Conservation (phyloP, 2,888 invertebrate species). For the Chorisops tibialis region DNA sequence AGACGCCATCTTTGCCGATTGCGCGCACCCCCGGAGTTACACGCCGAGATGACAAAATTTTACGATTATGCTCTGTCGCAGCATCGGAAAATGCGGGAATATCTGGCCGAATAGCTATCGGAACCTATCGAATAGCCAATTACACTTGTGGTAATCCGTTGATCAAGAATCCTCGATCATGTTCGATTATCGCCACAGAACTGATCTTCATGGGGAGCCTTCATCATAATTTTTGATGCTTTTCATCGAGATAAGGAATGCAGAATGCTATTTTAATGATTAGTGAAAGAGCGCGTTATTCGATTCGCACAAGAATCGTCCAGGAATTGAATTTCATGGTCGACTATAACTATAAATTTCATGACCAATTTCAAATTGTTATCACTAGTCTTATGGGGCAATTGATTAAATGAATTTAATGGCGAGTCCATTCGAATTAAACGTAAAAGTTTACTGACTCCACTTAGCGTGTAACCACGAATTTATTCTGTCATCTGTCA, state of each 20-base stretch:
- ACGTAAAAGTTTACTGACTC: too few species aligned
- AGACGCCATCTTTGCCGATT: too few species aligned
- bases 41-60: constrained; percentile 14
- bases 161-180: too few species aligned
- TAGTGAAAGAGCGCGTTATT: neutral
- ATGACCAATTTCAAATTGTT: too few species aligned
- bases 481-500: constrained; percentile 18
- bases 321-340: constrained; percentile 11
- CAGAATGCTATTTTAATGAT: neutral
- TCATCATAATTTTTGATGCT: neutral
- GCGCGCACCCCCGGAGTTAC: too few species aligned
- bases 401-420: too few species aligned
- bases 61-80: neutral
- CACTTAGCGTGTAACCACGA: neutral
- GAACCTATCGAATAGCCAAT: constrained; percentile 12
- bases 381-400: too few species aligned
- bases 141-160: constrained; percentile 14
- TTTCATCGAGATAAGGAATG: neutral
- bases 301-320: too few species aligned
- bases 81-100: neutral
- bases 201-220: constrained; percentile 17
- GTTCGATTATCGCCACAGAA: neutral
- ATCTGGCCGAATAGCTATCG: too few species aligned
- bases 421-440: too few species aligned
- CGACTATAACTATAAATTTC: neutral